phyloP scores from a whole-genome alignment of 2,113 vertebrate genomes.

The Xiphophorus hellerii region DNA sequence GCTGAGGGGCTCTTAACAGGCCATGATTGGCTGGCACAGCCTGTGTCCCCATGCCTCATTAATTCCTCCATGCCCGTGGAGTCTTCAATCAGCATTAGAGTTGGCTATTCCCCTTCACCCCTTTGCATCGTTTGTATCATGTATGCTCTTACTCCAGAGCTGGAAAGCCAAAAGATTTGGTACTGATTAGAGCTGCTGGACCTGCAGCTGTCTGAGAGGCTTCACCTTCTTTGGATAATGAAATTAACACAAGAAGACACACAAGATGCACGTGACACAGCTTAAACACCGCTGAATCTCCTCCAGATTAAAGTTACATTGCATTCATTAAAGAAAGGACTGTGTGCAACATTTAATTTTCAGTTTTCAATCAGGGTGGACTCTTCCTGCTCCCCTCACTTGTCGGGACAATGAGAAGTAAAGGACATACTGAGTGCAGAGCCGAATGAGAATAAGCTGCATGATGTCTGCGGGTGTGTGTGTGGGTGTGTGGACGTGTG shows the following conservation, averaged over 20 bases:
- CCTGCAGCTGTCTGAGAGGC: neutral
- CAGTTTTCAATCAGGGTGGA: conserved; percentile 44
- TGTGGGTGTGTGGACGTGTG: conserved; percentile 13
- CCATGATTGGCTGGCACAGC: conserved; percentile 64
- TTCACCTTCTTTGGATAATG: neutral
- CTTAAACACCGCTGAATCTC: neutral
- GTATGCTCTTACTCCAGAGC: conserved; percentile 8
- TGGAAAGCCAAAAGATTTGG: neutral
- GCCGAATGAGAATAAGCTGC: conserved; percentile 56
- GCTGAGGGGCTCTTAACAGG: conserved; percentile 50
- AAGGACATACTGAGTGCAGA: conserved; percentile 55
- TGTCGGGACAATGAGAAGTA: conserved; percentile 67
- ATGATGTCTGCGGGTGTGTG: conserved; percentile 13
- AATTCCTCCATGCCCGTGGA: conserved; percentile 54
- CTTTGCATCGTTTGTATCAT: conserved; percentile 4
- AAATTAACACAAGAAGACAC: neutral
- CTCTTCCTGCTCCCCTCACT: conserved; percentile 48
- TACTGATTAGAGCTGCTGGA: conserved; percentile 30
- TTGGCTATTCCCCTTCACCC: conserved; percentile 31
- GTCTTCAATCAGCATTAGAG: conserved; percentile 58
- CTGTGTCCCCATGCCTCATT: conserved; percentile 64
- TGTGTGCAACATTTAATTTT: conserved; percentile 11
- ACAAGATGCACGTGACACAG: neutral
- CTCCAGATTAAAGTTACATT: conserved; percentile 13
- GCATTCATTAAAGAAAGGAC: conserved; percentile 1